Percentiles rank a stretch among this genome's conserved stretches.
Conservation (phyloP, 2,888 invertebrate genomes). For the Hirtodrosophila trivittata region DNA sequence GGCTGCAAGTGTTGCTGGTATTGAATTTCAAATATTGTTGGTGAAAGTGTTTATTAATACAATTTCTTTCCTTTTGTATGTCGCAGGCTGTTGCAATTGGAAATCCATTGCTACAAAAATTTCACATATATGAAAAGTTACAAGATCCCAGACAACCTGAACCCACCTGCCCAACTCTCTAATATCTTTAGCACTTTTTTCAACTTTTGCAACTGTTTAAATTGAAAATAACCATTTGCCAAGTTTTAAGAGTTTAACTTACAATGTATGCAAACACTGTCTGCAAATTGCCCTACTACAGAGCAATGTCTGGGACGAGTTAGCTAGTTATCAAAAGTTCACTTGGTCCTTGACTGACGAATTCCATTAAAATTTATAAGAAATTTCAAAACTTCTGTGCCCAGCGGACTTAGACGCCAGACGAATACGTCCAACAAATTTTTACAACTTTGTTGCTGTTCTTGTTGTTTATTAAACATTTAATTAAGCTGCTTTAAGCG, state of each 20-base stretch:
- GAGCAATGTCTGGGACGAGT: background rate
- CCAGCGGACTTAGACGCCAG: background rate
- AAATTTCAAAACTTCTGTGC: conserved; percentile 25
- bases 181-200: conserved; percentile 11
- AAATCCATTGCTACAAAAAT: conserved; percentile 40
- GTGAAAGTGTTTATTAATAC: conserved; percentile 79
- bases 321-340: conserved; percentile 27
- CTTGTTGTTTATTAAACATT: conserved; percentile 10
- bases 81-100: conserved; percentile 37
- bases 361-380: conserved; percentile 38
- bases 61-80: conserved; percentile 60
- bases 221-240: conserved; percentile 30
- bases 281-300: conserved; percentile 24
- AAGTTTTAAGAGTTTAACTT: conserved; percentile 13
- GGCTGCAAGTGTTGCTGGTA: conserved; percentile 28
- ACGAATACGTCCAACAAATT: conserved; percentile 7
- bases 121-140: conserved; percentile 24
- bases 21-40: conserved; percentile 68
- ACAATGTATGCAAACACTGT: conserved; percentile 1
- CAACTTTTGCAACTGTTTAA: conserved; percentile 20
- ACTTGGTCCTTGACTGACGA: conserved; percentile 6
- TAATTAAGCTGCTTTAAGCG: background rate
- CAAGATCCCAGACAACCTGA: background rate
- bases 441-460: background rate
- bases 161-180: background rate